Base-by-base conservation (phyloP, 2,113 vertebrate genomes). In the Chloroceryle aenea region DNA sequence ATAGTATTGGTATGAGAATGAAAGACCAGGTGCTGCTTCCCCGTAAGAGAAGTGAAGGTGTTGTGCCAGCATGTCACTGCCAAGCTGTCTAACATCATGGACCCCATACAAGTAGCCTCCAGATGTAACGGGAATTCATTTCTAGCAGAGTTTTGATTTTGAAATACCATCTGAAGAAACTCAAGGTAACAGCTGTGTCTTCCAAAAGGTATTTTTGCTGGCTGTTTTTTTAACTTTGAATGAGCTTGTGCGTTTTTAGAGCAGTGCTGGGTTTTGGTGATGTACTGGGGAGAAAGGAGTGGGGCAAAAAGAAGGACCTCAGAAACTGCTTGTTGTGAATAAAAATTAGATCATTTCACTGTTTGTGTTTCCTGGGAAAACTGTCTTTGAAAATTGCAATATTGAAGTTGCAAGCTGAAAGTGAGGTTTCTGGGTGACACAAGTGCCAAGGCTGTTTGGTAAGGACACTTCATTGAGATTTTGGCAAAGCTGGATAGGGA, bases 231-330 rank as follows among this genome's bases (percentile, higher is more conserved):
- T 23, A 20, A 23, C 45, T 36, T 48, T 50, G 17, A 64, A 32
- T 9, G 1, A 88, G 20, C 29, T 67, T 6, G 6, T 15, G 38
- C 0, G 0, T 90, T 83, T 78, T n/a, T 34, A 13, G 10, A 14
- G 23, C 25, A 34, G 11, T 52, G 43, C 29, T 84, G 71, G 76
- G 17, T 8, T 73, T 42, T 73, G 47, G 61, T 43, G 19, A 1
- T 45, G 5, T 45, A 0, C 4, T 55, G n/a, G 61, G n/a, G 36
- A 78, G 50, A 36, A 67, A 62, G 32, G 38, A 72, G 27, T 4
- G 23, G 3, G 58, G 19, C 38, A 36, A 23, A 56, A 61, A 21
- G 63, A 86, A 21, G 30, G 26, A 6, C 45, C 61, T 23, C 29
- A 85, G 74, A 47, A 78, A 43, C 7, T 14, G 71, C 43, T 61